phyloP scores from a whole-genome alignment of 1,140 invertebrate species.

The Macrocentrus cingulum region DNA sequence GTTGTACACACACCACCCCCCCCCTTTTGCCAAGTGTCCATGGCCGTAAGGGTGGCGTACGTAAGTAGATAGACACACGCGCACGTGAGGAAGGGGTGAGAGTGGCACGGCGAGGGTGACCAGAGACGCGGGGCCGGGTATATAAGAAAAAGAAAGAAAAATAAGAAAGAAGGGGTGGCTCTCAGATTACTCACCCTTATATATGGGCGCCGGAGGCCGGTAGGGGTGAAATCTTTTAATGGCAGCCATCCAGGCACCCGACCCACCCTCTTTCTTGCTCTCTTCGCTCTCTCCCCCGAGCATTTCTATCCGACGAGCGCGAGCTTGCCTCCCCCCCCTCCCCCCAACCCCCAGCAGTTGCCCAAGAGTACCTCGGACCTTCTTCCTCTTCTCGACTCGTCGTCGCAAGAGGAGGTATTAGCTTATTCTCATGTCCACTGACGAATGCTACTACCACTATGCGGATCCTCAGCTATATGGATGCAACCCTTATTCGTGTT shows the following conservation, averaged over 20 bases:
- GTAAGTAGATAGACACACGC: conserved; percentile 26
- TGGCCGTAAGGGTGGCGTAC: conserved; percentile 20
- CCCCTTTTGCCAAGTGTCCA: conserved; percentile 20
- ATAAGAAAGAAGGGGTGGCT: conserved; percentile 40
- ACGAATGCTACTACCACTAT: conserved; percentile 40
- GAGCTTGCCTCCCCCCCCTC: conserved; percentile 18
- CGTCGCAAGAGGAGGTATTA: conserved; percentile 50
- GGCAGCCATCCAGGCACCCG: conserved; percentile 46
- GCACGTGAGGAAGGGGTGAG: conserved; percentile 6
- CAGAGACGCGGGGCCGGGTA: conserved; percentile 4
- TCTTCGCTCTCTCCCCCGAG: conserved; percentile 7
- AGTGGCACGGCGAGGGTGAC: conserved; percentile 8
- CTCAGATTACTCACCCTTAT: conserved; percentile 52
- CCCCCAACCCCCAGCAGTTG: conserved; percentile 26
- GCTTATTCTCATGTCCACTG: conserved; percentile 52
- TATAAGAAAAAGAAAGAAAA: conserved; percentile 14
- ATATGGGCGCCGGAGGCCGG: conserved; percentile 39
- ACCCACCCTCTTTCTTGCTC: conserved; percentile 19
- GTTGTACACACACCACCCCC: conserved; percentile 14
- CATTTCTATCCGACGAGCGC: too few species aligned
- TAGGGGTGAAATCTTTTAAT: conserved; percentile 50
- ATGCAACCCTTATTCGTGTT: conserved; percentile 42
- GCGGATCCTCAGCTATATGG: conserved; percentile 29
- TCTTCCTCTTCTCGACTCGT: too few species aligned
- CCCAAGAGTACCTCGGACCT: too few species aligned